phyloP scores from a whole-genome alignment of 92 coral and sea anemone genomes.

The Bergia puertoricense region DNA sequence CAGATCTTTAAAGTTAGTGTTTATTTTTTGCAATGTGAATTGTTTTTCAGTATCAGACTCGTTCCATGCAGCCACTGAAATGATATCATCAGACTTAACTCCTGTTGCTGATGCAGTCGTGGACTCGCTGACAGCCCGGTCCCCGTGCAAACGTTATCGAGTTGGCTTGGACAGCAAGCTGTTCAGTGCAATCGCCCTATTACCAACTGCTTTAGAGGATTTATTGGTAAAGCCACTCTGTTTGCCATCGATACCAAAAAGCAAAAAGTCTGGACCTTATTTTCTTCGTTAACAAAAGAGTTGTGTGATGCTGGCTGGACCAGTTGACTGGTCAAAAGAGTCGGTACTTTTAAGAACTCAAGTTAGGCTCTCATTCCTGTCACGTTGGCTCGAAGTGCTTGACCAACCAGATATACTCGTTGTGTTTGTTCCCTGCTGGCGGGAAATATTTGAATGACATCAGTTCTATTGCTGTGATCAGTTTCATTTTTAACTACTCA shows the following conservation, averaged over 20 bases:
- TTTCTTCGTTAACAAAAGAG: background rate
- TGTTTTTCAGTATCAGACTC: constrained; percentile 42
- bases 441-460: too few relatives aligned
- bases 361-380: background rate
- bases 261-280: constrained; percentile 15
- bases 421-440: background rate
- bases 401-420: background rate
- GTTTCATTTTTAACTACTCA: background rate
- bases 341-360: background rate
- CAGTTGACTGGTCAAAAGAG: background rate
- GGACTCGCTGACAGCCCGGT: constrained; percentile 50
- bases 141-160: constrained; percentile 47
- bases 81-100: constrained; percentile 16
- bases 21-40: background rate
- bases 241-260: constrained; percentile 21
- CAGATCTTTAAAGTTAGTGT: background rate
- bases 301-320: background rate
- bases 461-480: background rate
- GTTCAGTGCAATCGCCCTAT: background rate
- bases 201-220: constrained; percentile 32
- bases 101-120: constrained; percentile 50
- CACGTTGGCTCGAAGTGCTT: too few relatives aligned
- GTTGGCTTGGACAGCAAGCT: constrained; percentile 54
- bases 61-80: constrained; percentile 35
- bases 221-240: constrained; percentile 1